phyloP scores from a whole-genome alignment of 2,113 vertebrate species.

The Pogona vitticeps region DNA sequence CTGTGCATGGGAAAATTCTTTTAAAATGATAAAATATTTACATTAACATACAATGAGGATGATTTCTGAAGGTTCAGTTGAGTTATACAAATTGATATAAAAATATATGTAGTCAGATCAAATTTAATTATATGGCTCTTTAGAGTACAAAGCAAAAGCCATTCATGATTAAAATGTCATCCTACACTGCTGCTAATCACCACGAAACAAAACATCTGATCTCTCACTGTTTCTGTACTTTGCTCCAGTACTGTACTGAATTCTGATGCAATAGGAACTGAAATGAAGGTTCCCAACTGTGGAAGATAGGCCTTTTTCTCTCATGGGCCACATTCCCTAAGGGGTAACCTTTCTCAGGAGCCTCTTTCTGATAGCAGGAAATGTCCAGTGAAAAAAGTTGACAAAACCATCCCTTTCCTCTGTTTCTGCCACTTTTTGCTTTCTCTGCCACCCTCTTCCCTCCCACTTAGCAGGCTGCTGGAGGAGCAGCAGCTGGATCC shows the following conservation, averaged over 20 bases:
- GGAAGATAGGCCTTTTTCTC: too few relatives aligned
- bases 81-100: not conserved
- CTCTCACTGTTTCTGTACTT: not conserved
- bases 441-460: too few relatives aligned
- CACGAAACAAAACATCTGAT: not conserved
- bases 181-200: not conserved
- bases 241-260: not conserved
- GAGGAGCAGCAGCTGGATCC: too few relatives aligned
- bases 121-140: not conserved
- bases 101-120: not conserved
- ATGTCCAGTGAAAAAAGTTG: too few relatives aligned
- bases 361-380: too few relatives aligned
- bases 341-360: too few relatives aligned
- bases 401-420: too few relatives aligned
- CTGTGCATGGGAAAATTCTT: not conserved
- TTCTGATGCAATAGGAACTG: not conserved
- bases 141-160: not conserved
- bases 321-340: too few relatives aligned
- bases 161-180: not conserved
- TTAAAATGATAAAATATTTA: constrained; percentile 7
- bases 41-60: not conserved
- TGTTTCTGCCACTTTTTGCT: too few relatives aligned
- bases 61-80: not conserved
- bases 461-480: too few relatives aligned
- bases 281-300: not conserved